Evolutionary conservation across 2,797 vertebrate species (phyloP), one percentile per base, ranked within the genome.

Genomic region (Cheirogaleus major): DNA sequence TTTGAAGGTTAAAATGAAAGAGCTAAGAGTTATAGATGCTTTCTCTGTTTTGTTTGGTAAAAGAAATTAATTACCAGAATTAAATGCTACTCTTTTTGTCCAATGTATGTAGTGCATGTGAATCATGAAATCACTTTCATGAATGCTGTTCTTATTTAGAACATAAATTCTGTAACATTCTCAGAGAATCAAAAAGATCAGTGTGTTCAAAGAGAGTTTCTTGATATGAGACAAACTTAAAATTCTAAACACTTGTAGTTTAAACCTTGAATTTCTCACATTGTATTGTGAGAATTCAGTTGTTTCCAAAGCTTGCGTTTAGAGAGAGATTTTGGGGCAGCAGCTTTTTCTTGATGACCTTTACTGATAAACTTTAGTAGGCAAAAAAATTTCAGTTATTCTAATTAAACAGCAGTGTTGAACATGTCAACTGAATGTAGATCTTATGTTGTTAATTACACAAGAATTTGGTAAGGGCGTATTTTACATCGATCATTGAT

Each of bases 401-500:
- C 86, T 97, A 96, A 92, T 98, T 97, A 95, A 98, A 96, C 55
- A 96, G 5, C 89, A 76, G 50, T 17, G 45, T 91, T 96, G 7
- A 81, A 72, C 94, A 80, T 97, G 88, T 98, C 86, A 84, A 97
- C 86, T 93, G 84, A 97, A 95, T 69, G 48, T 69, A 95, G 88
- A 98, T 70, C 89, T 97, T 95, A 80, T 67, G 85, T 59, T 97
- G 70, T 93, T 98, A 97, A 97, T 98, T 97, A 98, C 89, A 76
- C 93, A 98, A 95, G 95, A 35, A 32, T 93, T 98, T 90, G 81
- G 91, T 91, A 88, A 97, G 97, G 92, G 63, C 55, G 72, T 96
- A 87, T 86, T 96, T 95, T 93, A 95, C 87, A 98, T 98, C 95
- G 96, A 83, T 95, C 92, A 95, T 41, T 96, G 97, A 97, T 95